Conservation (phyloP, 2,888 invertebrate genomes). For the Scaeva pyrastri region DNA sequence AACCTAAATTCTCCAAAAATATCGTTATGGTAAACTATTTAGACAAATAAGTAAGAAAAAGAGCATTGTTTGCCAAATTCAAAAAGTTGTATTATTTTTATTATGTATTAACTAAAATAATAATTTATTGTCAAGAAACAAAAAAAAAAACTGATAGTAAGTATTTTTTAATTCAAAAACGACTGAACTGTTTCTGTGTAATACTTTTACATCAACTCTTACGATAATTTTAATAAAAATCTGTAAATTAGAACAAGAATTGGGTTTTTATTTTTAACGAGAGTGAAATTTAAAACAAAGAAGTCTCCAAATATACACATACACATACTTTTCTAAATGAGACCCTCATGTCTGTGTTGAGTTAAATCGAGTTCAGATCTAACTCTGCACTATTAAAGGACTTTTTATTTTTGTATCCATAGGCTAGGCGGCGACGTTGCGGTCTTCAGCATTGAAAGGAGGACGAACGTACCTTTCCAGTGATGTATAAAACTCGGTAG, state of each 20-base stretch:
- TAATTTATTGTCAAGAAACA: conserved; percentile 28
- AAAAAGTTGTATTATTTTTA: neutral
- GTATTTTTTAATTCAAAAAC: conserved; percentile 11
- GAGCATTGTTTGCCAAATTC: conserved; percentile 15
- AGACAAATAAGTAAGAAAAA: neutral
- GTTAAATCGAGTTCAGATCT: no score
- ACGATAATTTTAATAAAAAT: conserved; percentile 22
- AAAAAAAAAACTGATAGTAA: neutral
- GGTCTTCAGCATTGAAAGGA: no score
- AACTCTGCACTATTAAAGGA: no score
- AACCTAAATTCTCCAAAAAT: neutral
- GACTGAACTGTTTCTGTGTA: conserved; percentile 43
- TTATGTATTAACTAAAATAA: conserved; percentile 7
- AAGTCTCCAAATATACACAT: no score
- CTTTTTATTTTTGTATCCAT: no score
- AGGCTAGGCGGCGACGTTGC: no score
- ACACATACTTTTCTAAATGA: no score
- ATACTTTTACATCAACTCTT: conserved; percentile 21
- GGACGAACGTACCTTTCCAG: no score
- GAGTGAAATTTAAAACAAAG: no score
- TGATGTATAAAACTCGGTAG: no score
- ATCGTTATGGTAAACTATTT: conserved; percentile 6
- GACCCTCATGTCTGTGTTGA: no score
- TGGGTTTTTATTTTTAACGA: no score
- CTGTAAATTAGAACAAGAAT: conserved; percentile 9